Percentiles rank a stretch among this genome's conserved stretches.
These are phyloP conservation scores for Tauraco erythrolophus DNA, from an alignment of 2,113 vertebrate genomes.

Conservation along the genomic window DNA sequence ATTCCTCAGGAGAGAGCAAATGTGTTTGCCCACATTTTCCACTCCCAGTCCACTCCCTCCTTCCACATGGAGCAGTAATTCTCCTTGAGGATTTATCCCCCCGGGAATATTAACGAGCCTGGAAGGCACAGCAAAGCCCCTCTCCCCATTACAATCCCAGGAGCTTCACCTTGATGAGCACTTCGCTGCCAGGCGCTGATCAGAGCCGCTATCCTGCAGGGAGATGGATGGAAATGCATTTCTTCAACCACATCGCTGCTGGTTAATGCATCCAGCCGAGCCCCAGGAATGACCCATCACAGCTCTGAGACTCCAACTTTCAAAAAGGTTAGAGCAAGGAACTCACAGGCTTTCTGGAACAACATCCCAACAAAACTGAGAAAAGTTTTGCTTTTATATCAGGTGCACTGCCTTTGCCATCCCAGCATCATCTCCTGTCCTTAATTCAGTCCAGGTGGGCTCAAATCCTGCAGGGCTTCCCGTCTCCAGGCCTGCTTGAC, in stretches of 20 bases:
- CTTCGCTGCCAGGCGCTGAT: not conserved
- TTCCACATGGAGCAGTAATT: not conserved
- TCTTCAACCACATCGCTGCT: not conserved
- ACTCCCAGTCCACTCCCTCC: not conserved
- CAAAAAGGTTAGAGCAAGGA: not conserved
- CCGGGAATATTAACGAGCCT: not conserved
- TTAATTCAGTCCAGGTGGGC: not conserved
- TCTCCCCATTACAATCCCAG: not conserved
- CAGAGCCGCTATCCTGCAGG: not conserved
- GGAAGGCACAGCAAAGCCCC: not conserved
- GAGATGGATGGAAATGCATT: constrained; percentile 7
- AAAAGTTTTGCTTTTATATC: not conserved
- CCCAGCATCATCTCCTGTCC: not conserved
- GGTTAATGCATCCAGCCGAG: not conserved
- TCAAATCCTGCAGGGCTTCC: not conserved
- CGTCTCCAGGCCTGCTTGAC: not conserved
- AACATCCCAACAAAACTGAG: not conserved
- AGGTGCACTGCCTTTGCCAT: no score
- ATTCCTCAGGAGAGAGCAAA: not conserved
- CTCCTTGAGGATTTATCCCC: not conserved
- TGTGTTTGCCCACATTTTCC: not conserved
- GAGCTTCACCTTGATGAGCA: not conserved
- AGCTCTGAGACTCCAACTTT: not conserved
- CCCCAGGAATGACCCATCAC: not conserved
- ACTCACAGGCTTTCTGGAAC: not conserved